These are phyloP conservation scores for Cydia strobilella DNA, from an alignment of 1,140 invertebrate genomes.

Conservation along the genomic window DNA sequence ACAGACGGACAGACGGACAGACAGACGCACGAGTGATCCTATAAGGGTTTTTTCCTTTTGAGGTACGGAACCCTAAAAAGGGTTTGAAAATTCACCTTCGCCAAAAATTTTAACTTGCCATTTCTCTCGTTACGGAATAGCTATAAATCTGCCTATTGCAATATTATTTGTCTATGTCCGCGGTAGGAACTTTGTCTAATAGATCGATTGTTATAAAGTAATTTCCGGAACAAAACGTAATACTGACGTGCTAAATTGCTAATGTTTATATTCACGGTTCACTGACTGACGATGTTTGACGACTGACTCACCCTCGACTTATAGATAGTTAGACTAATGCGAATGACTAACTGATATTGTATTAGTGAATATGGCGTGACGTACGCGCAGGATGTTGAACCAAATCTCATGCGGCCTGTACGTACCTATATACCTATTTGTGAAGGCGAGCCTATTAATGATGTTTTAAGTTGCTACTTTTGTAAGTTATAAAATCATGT, in stretches of 20 bases:
- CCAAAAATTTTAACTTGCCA: no score
- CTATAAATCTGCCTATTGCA: no score
- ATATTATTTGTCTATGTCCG: not conserved
- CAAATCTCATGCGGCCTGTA: not conserved
- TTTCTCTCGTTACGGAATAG: no score
- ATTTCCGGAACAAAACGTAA: slow-evolving; percentile 9
- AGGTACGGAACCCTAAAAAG: no score
- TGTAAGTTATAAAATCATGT: not conserved
- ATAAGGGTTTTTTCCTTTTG: no score
- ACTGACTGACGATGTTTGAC: slow-evolving; percentile 5
- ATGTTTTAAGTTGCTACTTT: not conserved
- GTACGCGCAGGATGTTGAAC: slow-evolving; percentile 14
- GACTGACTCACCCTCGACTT: slow-evolving; percentile 4
- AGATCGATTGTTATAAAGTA: not conserved
- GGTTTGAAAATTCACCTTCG: no score
- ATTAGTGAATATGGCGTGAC: slow-evolving; percentile 8
- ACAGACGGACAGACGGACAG: no score
- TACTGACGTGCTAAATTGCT: not conserved
- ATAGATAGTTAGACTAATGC: no score
- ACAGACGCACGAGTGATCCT: no score
- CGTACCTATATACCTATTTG: slow-evolving; percentile 6
- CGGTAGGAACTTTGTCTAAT: not conserved
- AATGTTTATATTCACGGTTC: slow-evolving; percentile 14
- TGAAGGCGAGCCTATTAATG: not conserved
- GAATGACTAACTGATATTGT: not conserved